Percentiles rank a stretch among this genome's conserved stretches.
phyloP scores from a whole-genome alignment of 2,888 invertebrate species.

The Bruchidius siliquastri region DNA sequence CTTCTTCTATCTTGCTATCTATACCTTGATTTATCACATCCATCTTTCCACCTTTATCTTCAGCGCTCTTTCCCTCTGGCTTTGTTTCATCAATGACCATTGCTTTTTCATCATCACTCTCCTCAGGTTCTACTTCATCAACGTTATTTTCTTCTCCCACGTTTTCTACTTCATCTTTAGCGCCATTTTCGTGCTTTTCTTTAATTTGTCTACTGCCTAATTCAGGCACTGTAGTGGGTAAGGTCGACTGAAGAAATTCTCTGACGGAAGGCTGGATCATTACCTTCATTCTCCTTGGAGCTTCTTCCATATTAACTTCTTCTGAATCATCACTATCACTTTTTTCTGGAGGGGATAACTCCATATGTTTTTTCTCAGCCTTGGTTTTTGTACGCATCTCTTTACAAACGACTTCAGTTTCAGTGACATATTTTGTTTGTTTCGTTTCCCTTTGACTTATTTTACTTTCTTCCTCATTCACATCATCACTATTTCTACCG shows the following conservation, averaged over 20 bases:
- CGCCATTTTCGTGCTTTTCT: background rate
- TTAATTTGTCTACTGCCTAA: background rate
- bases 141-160: background rate
- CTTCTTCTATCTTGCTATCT: too few species aligned
- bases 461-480: conserved; percentile 2
- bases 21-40: too few species aligned
- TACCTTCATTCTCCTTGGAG: background rate
- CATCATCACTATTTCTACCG: background rate
- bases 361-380: background rate
- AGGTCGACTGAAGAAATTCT: background rate
- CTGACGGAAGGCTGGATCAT: background rate
- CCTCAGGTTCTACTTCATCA: conserved; percentile 1
- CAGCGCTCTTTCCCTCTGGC: background rate
- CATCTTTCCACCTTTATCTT: too few species aligned
- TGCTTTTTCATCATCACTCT: background rate
- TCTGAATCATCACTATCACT: conserved; percentile 4
- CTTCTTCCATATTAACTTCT: background rate
- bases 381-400: conserved; percentile 4
- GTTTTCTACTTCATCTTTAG: background rate
- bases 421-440: background rate
- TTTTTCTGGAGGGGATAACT: background rate
- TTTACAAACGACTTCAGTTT: too few species aligned
- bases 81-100: conserved; percentile 4
- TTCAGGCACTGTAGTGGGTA: background rate
- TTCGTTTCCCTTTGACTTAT: background rate